Base-by-base conservation (phyloP, 2,888 invertebrate species). In the Lasioglossum leucozonium region DNA sequence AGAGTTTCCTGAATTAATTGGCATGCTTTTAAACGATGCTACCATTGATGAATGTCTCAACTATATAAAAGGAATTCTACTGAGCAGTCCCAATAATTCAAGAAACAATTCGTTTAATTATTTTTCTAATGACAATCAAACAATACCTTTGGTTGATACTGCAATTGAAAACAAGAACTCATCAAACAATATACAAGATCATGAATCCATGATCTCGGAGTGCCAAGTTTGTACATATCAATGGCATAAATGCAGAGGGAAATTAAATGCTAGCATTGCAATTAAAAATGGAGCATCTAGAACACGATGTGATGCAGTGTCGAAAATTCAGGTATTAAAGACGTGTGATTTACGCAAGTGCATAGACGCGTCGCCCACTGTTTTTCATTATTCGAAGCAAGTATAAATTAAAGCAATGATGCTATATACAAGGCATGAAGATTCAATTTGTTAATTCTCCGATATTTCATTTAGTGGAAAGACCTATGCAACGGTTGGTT, bases 281-380 rank as follows among this genome's bases (percentile, higher is more conserved):
- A 16, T 42, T 30, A 58, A 82, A 67, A 75, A 81, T 30, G n/a
- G 81, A 65, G 55, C 13, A 10, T 30, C 34, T 30, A 26, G 40
- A 62, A 26, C 42, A 47, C n/a, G 18, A 26, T 40, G 62, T 18
- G 71, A 83, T 77, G 65, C 13, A 78, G 84, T 81, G 81, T 86
- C 88, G 62, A 89, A 86, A 81, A 92, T 96, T 78, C 55, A 87
- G 44, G 22, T 92, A 71, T 11, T 84, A 97, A 97, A 95, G 95
- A 87, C 79, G 5, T 96, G 95, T 93, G 95, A 97, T 94, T 96
- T 97, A 76, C 95, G 96, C 65, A 98, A 98, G 95, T 98, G 98
- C 95, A 96, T 98, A 16, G 98, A 98, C 96, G 97, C 98, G 13
- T 96, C 98, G 22, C 97, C 98, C 34, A 95, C 96, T 37, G 89